These are phyloP conservation scores for Idris sp. DNA, from an alignment of 1,140 invertebrate genomes.

Conservation along the genomic window DNA sequence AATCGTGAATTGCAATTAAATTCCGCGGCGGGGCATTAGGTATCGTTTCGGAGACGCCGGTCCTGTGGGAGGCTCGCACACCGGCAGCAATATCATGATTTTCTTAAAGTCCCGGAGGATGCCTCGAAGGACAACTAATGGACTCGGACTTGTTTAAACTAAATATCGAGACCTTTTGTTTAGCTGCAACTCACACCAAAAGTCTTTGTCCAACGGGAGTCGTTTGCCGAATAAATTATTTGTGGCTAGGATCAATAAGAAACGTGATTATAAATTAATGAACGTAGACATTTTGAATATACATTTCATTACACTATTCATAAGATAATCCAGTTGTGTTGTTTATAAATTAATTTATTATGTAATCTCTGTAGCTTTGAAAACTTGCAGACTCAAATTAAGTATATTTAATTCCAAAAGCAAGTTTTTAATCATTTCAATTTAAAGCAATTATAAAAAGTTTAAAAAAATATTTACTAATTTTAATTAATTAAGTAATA, in stretches of 20 bases:
- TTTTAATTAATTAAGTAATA: too few species aligned
- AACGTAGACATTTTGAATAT: too few species aligned
- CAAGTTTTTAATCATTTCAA: too few species aligned
- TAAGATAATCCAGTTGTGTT: too few species aligned
- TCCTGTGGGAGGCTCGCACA: conserved; percentile 15
- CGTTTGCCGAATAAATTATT: conserved; percentile 32
- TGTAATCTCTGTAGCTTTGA: too few species aligned
- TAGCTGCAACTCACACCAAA: conserved; percentile 7
- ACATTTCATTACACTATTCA: too few species aligned
- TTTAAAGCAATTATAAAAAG: too few species aligned
- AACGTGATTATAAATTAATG: background rate
- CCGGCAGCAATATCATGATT: conserved; percentile 41
- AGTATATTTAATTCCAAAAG: too few species aligned
- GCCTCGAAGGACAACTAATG: conserved; percentile 50
- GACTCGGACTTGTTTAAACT: conserved; percentile 47
- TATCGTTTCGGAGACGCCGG: conserved; percentile 21
- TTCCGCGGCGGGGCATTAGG: conserved; percentile 38
- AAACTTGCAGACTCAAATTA: too few species aligned
- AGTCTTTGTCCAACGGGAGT: conserved; percentile 32
- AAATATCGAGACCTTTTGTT: conserved; percentile 35
- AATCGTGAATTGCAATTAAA: conserved; percentile 58
- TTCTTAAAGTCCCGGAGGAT: conserved; percentile 16
- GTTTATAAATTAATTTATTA: too few species aligned
- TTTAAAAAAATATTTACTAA: too few species aligned
- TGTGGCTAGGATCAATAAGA: conserved; percentile 11